These are phyloP conservation scores for Cantharis flavilabris DNA, from an alignment of 2,888 invertebrate species.

Conservation along the genomic window DNA sequence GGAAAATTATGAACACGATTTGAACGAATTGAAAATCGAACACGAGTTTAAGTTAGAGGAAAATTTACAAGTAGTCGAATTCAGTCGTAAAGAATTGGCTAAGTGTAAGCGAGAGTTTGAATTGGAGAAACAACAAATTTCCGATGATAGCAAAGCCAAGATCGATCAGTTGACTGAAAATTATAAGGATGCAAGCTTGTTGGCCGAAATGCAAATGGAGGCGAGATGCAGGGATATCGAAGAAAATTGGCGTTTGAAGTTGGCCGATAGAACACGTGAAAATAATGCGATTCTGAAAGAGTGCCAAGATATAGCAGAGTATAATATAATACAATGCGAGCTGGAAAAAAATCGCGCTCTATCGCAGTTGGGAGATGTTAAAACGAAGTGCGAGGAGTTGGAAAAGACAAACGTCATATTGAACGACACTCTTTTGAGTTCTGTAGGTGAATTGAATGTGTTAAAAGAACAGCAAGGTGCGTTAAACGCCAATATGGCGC, in stretches of 20 bases:
- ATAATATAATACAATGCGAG: constrained; percentile 60
- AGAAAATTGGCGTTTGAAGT: constrained; percentile 51
- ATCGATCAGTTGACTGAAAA: constrained; percentile 51
- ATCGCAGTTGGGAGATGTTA: constrained; percentile 42
- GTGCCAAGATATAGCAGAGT: constrained; percentile 61
- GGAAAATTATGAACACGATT: not conserved
- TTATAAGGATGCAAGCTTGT: constrained; percentile 50
- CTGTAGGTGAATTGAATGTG: constrained; percentile 21
- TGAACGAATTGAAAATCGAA: constrained; percentile 15
- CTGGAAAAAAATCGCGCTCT: constrained; percentile 59
- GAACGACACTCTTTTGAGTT: constrained; percentile 21
- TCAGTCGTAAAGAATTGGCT: constrained; percentile 34
- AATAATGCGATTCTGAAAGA: constrained; percentile 59
- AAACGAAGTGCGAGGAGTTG: constrained; percentile 29
- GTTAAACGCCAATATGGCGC: constrained; percentile 56
- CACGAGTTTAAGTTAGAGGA: constrained; percentile 45
- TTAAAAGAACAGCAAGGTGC: not conserved
- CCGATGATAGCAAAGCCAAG: constrained; percentile 42
- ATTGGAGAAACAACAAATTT: constrained; percentile 44
- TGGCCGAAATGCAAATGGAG: constrained; percentile 53
- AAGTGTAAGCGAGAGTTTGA: constrained; percentile 45
- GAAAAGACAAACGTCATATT: constrained; percentile 33
- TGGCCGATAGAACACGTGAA: constrained; percentile 55
- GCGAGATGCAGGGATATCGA: constrained; percentile 57
- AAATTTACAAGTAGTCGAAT: constrained; percentile 38